Base-by-base conservation (phyloP, 2,797 vertebrate species). In the Danio albolineatus region DNA sequence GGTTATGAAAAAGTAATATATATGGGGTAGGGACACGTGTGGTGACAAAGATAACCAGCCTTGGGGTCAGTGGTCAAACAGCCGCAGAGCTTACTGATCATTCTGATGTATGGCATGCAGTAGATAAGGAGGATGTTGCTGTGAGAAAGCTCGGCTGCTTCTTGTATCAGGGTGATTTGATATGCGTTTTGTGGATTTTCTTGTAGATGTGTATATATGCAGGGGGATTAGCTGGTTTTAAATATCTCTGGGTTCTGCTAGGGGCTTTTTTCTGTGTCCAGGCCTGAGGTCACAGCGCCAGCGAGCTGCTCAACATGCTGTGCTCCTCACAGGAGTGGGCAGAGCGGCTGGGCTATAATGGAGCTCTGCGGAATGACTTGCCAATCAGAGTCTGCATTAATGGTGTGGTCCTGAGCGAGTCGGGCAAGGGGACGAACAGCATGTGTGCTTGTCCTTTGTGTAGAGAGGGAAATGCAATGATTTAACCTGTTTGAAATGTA, bases 11-110 rank as follows among this genome's bases (percentile, higher is more conserved):
- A 81, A 82, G 77, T 48, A 60, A 66, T 66, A 14, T 59, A 43
- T 6, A 49, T 61, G 43, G 21, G 79, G 49, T 60, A 84, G 88
- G 79, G 66, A 75, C 75, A 56, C 66, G 78, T 79, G 51, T 82
- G 81, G 67, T 10, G 53, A 44, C 1, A 48, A 69, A 82, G 85
- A 87, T 84, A 84, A 86, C 75, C 76, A 76, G 77, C 36, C 48
- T 56, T 53, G 66, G 59, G 79, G 84, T 85, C 73, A 69, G 65
- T 81, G 85, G 81, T 83, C 79, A 81, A 73, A 72, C 76, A 66
- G 53, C 83, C 28, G 28, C 28, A 54, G 38, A 75, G 54, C 36
- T 83, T 17, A 12, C 28, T 70, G 61, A 78, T 62, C 53, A 59
- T 61, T 73, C 67, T 28, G 39, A 73, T 60, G 67, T 71, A 21